Conservation (phyloP, 2,888 invertebrate species). For the Unio delphinus region DNA sequence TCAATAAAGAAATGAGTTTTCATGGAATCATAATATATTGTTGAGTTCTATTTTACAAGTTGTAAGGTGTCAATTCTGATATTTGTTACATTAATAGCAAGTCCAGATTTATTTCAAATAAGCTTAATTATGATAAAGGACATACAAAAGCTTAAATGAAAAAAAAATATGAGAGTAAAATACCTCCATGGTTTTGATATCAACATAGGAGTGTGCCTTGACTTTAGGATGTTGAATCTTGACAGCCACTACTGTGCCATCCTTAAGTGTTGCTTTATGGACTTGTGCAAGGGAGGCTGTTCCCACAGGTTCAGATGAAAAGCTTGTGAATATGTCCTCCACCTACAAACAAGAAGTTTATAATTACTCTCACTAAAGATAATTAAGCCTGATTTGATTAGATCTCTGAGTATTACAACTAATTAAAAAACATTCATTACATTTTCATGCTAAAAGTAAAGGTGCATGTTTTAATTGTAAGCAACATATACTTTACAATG, state of each 20-base stretch:
- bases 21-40: too few relatives aligned
- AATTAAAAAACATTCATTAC: not conserved
- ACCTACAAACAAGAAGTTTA: slow-evolving; percentile 75
- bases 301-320: slow-evolving; percentile 90
- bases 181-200: slow-evolving; percentile 94
- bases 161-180: slow-evolving; percentile 7
- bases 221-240: slow-evolving; percentile 97
- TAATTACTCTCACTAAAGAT: not conserved
- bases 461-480: too few relatives aligned
- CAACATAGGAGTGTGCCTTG: slow-evolving; percentile 88
- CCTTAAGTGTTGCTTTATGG: slow-evolving; percentile 69
- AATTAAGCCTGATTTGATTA: not conserved
- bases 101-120: too few relatives aligned
- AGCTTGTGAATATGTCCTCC: slow-evolving; percentile 84
- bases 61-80: too few relatives aligned
- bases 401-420: not conserved
- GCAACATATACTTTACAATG: too few relatives aligned
- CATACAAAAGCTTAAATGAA: not conserved
- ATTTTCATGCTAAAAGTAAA: not conserved
- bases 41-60: too few relatives aligned
- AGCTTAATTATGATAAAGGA: too few relatives aligned
- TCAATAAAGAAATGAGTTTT: too few relatives aligned
- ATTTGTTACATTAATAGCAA: too few relatives aligned
- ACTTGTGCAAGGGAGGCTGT: slow-evolving; percentile 91
- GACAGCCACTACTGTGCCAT: slow-evolving; percentile 85